These are phyloP conservation scores for Lemur catta DNA, from an alignment of 2,797 vertebrate genomes.

Conservation along the genomic window DNA sequence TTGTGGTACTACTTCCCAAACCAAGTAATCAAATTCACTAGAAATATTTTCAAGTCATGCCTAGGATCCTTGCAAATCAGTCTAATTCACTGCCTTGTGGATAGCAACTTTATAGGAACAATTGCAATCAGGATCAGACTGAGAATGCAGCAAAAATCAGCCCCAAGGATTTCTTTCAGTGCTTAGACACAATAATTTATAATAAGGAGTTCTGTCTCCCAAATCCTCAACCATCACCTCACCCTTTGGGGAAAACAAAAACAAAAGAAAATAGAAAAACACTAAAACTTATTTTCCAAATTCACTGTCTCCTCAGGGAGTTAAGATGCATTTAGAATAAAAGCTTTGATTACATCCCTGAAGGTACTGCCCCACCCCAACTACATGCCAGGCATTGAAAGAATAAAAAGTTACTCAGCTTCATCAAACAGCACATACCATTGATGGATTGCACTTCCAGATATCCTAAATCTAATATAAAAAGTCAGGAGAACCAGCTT, in stretches of 20 bases:
- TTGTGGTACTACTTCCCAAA: not conserved
- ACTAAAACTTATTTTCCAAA: slow-evolving; percentile 32
- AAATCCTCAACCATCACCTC: not conserved
- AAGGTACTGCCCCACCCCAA: not conserved
- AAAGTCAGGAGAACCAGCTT: not conserved
- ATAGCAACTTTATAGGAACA: not conserved
- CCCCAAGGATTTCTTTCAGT: not conserved
- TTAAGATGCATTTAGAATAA: not conserved
- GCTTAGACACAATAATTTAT: not conserved
- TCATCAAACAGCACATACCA: not conserved
- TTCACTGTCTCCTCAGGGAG: not conserved
- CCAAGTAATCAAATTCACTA: not conserved
- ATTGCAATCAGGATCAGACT: not conserved
- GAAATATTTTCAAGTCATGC: slow-evolving; percentile 18
- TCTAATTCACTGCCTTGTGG: not conserved
- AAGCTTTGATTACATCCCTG: not conserved
- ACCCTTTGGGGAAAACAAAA: slow-evolving; percentile 18
- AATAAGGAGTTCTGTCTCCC: not conserved
- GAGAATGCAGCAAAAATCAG: not conserved
- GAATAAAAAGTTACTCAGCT: not conserved
- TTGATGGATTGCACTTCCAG: not conserved
- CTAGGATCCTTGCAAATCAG: not conserved
- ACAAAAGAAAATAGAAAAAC: not conserved
- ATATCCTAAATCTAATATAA: not conserved
- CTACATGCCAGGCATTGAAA: not conserved